These are phyloP conservation scores for Lapara coniferarum DNA, from an alignment of 2,888 invertebrate genomes.

Conservation along the genomic window DNA sequence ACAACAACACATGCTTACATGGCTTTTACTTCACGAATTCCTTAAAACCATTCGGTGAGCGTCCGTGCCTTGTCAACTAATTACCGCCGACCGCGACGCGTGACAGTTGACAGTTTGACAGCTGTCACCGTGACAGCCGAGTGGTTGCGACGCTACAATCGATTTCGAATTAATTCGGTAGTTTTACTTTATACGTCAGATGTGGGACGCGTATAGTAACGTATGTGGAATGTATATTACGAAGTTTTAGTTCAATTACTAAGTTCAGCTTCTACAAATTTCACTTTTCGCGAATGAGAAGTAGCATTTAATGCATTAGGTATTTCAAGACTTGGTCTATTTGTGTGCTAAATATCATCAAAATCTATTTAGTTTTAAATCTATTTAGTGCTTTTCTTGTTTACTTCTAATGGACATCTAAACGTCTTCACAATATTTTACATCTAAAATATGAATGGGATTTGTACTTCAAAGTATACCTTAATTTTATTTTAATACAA, in stretches of 20 bases:
- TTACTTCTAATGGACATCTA: no score
- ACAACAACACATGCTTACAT: constrained; percentile 4
- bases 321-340: no score
- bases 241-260: background rate
- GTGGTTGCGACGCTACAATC: background rate
- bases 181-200: background rate
- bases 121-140: constrained; percentile 38
- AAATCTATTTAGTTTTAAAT: no score
- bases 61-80: constrained; percentile 33
- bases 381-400: no score
- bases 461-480: no score
- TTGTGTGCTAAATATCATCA: no score
- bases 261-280: background rate
- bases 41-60: constrained; percentile 12
- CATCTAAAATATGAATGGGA: no score
- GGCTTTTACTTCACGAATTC: constrained; percentile 24
- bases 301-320: no score
- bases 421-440: no score
- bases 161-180: constrained; percentile 20
- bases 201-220: background rate
- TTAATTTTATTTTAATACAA: no score
- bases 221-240: background rate
- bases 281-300: no score
- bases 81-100: constrained; percentile 30
- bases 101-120: constrained; percentile 36